Evolutionary conservation across 2,797 vertebrate species (phyloP).

Genomic region (Spondyliosoma cantharus): DNA sequence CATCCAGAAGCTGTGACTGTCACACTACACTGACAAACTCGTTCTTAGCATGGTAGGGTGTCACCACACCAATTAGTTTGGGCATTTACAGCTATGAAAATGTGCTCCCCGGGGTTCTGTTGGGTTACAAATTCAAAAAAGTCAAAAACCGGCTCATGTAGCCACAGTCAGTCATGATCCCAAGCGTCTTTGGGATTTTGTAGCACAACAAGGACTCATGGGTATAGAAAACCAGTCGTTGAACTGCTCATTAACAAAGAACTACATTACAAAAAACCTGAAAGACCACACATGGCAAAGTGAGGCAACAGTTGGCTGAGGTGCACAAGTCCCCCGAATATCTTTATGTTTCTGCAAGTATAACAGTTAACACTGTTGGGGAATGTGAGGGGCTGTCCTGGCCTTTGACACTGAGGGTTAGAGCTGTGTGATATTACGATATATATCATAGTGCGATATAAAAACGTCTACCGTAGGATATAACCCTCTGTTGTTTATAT

Average conservation of each 20-base stretch:
- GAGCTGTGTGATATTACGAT: no score
- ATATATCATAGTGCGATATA: no score
- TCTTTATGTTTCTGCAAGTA: no score
- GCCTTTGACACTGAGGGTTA: no score
- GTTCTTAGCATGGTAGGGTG: constrained; percentile 55
- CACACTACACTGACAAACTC: constrained; percentile 55
- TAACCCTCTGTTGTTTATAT: no score
- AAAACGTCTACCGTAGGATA: no score
- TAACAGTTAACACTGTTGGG: no score
- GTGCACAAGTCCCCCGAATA: no score
- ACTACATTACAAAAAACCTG: neutral
- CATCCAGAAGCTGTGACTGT: constrained; percentile 58
- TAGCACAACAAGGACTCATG: constrained; percentile 5
- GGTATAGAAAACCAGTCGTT: constrained; percentile 3
- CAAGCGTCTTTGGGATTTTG: constrained; percentile 15
- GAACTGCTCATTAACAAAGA: constrained; percentile 18
- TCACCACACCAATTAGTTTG: constrained; percentile 55
- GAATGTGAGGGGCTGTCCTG: no score
- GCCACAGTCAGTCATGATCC: constrained; percentile 26
- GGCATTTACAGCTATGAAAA: constrained; percentile 60
- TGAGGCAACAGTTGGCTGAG: neutral
- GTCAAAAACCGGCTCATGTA: constrained; percentile 24
- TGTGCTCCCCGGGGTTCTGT: constrained; percentile 36
- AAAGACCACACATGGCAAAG: neutral
- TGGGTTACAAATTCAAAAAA: constrained; percentile 30